phyloP scores from a whole-genome alignment of 2,797 vertebrate genomes.

The Platyrinchus mystaceus region DNA sequence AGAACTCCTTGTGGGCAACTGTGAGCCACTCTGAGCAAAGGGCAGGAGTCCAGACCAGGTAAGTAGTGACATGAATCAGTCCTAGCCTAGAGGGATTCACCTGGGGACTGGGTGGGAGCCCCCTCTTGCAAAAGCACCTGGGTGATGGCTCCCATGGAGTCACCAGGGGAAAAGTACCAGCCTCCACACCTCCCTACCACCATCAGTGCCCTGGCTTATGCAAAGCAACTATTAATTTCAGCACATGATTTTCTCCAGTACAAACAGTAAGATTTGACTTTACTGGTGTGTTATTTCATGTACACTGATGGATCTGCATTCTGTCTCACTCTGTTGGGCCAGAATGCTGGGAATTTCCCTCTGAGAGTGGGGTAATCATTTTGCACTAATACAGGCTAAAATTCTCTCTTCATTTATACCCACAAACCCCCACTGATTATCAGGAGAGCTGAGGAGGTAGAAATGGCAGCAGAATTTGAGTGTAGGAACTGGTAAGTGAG shows the following conservation, averaged over 20 bases:
- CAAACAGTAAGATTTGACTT: neutral
- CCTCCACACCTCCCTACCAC: rapidly evolving
- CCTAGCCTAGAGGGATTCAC: neutral
- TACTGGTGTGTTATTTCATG: neutral
- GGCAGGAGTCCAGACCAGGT: neutral
- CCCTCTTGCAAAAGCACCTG: neutral
- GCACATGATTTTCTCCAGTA: neutral
- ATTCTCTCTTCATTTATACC: conserved; percentile 25
- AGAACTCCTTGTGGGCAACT: neutral
- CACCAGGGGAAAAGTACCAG: neutral
- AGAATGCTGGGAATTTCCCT: neutral
- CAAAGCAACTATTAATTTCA: neutral
- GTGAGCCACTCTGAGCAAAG: neutral
- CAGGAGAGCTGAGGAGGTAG: neutral
- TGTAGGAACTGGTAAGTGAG: neutral
- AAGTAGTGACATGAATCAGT: neutral
- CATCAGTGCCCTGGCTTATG: neutral
- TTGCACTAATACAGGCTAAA: neutral
- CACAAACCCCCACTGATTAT: neutral
- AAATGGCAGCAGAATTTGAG: conserved; percentile 44
- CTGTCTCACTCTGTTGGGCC: neutral
- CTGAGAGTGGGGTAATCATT: neutral
- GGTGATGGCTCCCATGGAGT: neutral
- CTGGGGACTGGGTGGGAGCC: neutral
- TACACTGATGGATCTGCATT: neutral